Percentiles rank a stretch among this genome's conserved stretches.
Conservation (phyloP, 1,140 invertebrate species). For the Drosophila ananassae region DNA sequence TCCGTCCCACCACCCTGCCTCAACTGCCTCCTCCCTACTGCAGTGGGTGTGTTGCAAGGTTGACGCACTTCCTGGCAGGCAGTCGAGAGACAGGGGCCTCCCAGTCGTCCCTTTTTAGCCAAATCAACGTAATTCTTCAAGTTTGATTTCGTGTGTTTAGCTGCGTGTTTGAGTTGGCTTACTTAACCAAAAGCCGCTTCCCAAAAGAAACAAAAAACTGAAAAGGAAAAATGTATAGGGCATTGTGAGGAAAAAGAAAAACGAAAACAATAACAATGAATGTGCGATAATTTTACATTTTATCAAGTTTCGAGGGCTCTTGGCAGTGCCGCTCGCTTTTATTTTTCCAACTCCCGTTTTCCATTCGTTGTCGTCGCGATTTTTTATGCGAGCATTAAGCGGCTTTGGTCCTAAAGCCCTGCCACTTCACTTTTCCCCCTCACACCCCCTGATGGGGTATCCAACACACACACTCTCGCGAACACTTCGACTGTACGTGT, state of each 20-base stretch:
- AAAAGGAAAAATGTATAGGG: slow-evolving; percentile 21
- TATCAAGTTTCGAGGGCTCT: slow-evolving; percentile 71
- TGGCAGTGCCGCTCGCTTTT: not conserved
- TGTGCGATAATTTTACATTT: slow-evolving; percentile 83
- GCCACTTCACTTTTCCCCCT: slow-evolving; percentile 62
- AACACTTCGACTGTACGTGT: slow-evolving; percentile 10
- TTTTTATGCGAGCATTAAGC: slow-evolving; percentile 81
- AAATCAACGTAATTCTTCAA: slow-evolving; percentile 79
- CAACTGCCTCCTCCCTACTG: slow-evolving; percentile 14
- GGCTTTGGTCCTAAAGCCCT: slow-evolving; percentile 74
- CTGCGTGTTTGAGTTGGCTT: slow-evolving; percentile 76
- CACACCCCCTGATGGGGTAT: not conserved
- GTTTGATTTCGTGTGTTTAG: slow-evolving; percentile 77
- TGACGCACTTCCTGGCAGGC: slow-evolving; percentile 61
- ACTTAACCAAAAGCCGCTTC: slow-evolving; percentile 56
- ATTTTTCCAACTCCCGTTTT: slow-evolving; percentile 8
- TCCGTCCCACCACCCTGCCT: not conserved
- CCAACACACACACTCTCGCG: slow-evolving; percentile 1
- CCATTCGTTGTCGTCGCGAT: slow-evolving; percentile 73
- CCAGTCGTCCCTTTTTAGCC: slow-evolving; percentile 47
- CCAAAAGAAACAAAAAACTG: not conserved
- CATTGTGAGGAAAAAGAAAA: slow-evolving; percentile 10
- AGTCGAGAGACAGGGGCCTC: slow-evolving; percentile 20
- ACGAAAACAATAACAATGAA: slow-evolving; percentile 79
- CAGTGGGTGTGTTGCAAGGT: slow-evolving; percentile 71